Percentiles rank a stretch among this genome's conserved stretches.
These are phyloP conservation scores for Ophthalmotilapia sp. DNA, from an alignment of 2,113 vertebrate genomes.

Conservation along the genomic window DNA sequence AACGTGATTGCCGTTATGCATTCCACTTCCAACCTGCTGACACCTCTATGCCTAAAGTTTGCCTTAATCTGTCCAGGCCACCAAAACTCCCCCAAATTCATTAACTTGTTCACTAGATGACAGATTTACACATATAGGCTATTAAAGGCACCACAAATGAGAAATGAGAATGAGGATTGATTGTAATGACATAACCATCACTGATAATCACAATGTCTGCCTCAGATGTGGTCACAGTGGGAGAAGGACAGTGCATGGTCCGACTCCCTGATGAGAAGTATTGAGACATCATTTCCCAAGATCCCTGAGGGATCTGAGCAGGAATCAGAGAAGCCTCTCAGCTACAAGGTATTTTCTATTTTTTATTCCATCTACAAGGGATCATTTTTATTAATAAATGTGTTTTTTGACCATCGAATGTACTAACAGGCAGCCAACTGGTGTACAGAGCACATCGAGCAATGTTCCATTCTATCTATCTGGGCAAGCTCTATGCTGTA, in stretches of 20 bases:
- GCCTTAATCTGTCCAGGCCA: neutral
- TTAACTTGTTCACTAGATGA: neutral
- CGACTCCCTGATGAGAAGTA: conserved; percentile 70
- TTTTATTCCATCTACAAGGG: neutral
- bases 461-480: neutral
- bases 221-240: conserved; percentile 81
- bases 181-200: neutral
- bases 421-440: neutral
- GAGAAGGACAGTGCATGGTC: conserved; percentile 71
- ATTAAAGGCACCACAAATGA: neutral
- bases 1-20: neutral
- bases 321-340: conserved; percentile 65
- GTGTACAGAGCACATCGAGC: neutral
- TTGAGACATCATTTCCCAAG: conserved; percentile 66
- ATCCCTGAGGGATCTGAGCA: conserved; percentile 74
- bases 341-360: conserved; percentile 73
- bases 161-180: neutral
- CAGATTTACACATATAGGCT: neutral
- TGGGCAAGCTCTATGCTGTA: neutral
- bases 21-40: neutral
- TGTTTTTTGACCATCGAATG: neutral
- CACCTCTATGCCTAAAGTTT: neutral
- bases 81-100: neutral
- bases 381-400: neutral
- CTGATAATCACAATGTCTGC: neutral